Conservation (phyloP, 2,113 vertebrate species). For the Odontesthes bonariensis region DNA sequence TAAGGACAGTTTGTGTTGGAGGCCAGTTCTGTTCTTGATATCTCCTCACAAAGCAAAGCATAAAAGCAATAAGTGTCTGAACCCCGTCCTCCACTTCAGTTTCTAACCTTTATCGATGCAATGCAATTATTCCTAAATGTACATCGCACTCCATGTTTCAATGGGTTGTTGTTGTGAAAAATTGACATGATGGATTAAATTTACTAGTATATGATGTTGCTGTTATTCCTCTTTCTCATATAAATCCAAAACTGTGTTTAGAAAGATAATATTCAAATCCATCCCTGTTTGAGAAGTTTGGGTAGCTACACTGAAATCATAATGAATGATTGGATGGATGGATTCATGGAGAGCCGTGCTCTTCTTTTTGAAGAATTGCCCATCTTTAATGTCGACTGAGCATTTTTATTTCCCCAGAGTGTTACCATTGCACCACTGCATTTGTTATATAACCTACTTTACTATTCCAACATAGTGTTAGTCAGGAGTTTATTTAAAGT, state of each 20-base stretch:
- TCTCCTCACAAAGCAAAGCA: too few relatives aligned
- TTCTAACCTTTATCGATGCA: too few relatives aligned
- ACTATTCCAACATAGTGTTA: constrained; percentile 2
- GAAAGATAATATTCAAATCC: background rate
- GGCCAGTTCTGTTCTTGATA: background rate
- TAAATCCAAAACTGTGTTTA: background rate
- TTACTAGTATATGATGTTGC: background rate
- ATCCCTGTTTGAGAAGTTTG: background rate
- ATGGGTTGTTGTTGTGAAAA: too few relatives aligned
- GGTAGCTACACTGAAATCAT: background rate
- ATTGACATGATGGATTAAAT: background rate
- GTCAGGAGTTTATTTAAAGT: background rate
- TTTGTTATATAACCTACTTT: constrained; percentile 30
- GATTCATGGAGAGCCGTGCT: background rate
- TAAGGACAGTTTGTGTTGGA: background rate
- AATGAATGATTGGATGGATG: background rate
- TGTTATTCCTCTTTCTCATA: background rate
- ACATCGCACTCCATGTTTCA: too few relatives aligned
- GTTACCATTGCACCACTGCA: background rate
- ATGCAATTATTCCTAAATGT: too few relatives aligned
- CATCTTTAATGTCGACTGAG: background rate
- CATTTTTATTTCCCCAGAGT: background rate
- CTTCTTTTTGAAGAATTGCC: background rate
- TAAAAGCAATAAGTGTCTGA: background rate
- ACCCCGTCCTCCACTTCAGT: background rate